Percentiles rank a stretch among this genome's conserved stretches.
Conservation (phyloP, 2,113 vertebrate species). For the Rafetus swinhoei region DNA sequence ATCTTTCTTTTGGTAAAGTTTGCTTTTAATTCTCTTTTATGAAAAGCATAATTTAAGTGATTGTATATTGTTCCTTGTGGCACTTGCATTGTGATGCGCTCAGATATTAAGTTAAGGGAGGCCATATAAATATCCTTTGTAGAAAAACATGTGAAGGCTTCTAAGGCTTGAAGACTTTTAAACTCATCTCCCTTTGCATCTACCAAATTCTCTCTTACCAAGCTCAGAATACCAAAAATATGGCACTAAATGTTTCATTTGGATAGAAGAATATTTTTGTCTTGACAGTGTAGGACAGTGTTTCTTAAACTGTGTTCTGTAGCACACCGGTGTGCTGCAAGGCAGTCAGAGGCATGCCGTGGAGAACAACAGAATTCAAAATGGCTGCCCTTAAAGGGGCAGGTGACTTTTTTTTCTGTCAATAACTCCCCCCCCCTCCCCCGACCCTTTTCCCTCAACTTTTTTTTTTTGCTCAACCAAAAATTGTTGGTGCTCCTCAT, state of each 20-base stretch:
- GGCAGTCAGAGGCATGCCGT: too few relatives aligned
- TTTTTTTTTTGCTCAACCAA: too few relatives aligned
- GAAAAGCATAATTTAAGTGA: not conserved
- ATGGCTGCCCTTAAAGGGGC: too few relatives aligned
- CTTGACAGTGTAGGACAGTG: not conserved
- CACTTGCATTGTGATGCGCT: not conserved
- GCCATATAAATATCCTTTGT: not conserved
- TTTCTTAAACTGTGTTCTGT: too few relatives aligned
- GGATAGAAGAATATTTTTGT: not conserved
- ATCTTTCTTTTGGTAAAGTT: not conserved
- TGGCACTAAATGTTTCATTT: not conserved
- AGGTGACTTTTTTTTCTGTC: too few relatives aligned
- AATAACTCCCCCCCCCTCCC: too few relatives aligned
- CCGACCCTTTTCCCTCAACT: too few relatives aligned
- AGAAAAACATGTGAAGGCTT: not conserved
- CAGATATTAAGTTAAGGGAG: not conserved
- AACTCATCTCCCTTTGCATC: not conserved
- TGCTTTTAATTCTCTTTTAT: not conserved
- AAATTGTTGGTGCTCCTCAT: too few relatives aligned
- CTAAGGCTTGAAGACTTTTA: not conserved
- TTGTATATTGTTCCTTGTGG: not conserved
- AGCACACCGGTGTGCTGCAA: too few relatives aligned
- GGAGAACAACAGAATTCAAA: too few relatives aligned
- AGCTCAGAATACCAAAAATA: not conserved
- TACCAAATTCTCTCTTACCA: not conserved